Conservation (phyloP, 2,113 vertebrate genomes). For the Coreoperca whiteheadi region DNA sequence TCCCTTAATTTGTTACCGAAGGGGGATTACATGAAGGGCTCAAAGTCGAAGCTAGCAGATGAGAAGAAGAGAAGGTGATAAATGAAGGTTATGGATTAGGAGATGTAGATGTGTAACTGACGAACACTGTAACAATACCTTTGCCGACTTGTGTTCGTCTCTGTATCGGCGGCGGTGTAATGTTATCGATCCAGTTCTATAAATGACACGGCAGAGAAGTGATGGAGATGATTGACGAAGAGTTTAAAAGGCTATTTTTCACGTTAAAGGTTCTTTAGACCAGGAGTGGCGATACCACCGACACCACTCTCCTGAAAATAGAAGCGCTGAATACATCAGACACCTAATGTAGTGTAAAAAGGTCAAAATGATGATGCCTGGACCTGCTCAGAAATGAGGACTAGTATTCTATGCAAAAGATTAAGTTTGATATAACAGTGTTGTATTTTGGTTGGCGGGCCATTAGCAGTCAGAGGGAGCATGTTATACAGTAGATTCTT, state of each 20-base stretch:
- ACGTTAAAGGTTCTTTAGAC: slow-evolving; percentile 36
- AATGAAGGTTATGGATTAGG: slow-evolving; percentile 33
- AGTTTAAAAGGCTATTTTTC: slow-evolving; percentile 25
- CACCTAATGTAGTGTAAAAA: background rate
- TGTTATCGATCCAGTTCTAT: slow-evolving; percentile 27
- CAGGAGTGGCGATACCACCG: background rate
- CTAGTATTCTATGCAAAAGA: background rate
- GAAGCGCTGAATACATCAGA: slow-evolving; percentile 2
- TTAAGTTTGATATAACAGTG: background rate
- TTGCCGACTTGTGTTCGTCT: background rate
- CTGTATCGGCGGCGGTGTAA: slow-evolving; percentile 18
- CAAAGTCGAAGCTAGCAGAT: background rate
- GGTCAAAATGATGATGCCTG: background rate
- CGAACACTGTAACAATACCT: slow-evolving; percentile 28
- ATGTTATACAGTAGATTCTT: background rate
- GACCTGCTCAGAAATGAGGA: background rate
- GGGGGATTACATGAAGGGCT: background rate
- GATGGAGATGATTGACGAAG: slow-evolving; percentile 28
- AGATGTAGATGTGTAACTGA: slow-evolving; percentile 18
- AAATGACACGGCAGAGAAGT: slow-evolving; percentile 25
- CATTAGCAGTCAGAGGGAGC: background rate
- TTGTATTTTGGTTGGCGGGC: background rate
- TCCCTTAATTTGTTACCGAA: background rate
- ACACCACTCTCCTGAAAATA: slow-evolving; percentile 31
- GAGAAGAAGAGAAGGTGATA: slow-evolving; percentile 4